Conservation (phyloP, 2,888 invertebrate genomes). For the Napeogenes inachia region DNA sequence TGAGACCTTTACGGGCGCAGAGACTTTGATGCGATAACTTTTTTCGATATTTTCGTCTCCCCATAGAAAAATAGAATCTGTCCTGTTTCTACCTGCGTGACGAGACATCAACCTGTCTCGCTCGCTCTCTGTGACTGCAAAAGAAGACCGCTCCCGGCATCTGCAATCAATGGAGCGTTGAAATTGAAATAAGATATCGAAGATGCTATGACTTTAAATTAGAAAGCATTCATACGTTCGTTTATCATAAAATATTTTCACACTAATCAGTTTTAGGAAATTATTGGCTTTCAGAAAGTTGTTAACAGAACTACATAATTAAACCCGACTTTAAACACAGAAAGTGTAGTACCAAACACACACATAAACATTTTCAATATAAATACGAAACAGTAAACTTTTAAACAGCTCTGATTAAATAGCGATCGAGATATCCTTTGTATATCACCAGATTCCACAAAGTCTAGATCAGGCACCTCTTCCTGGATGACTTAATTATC, state of each 20-base stretch:
- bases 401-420: slow-evolving; percentile 15
- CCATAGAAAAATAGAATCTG: slow-evolving; percentile 54
- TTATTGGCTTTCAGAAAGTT: background rate
- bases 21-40: slow-evolving; percentile 74
- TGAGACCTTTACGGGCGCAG: slow-evolving; percentile 68
- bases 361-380: background rate
- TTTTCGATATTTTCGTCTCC: slow-evolving; percentile 71
- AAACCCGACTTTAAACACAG: background rate
- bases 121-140: slow-evolving; percentile 55
- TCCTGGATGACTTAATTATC: slow-evolving; percentile 33
- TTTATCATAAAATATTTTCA: slow-evolving; percentile 23
- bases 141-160: slow-evolving; percentile 65
- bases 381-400: background rate
- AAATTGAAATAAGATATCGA: slow-evolving; percentile 75
- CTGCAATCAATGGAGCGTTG: slow-evolving; percentile 76
- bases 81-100: slow-evolving; percentile 44
- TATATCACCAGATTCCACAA: slow-evolving; percentile 11
- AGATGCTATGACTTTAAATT: slow-evolving; percentile 60
- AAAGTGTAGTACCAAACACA: background rate
- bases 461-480: slow-evolving; percentile 20
- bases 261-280: slow-evolving; percentile 3
- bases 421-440: slow-evolving; percentile 13
- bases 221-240: slow-evolving; percentile 34
- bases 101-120: slow-evolving; percentile 42
- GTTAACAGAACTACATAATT: background rate